phyloP scores from a whole-genome alignment of 2,797 vertebrate species.

The Silurus aristotelis region DNA sequence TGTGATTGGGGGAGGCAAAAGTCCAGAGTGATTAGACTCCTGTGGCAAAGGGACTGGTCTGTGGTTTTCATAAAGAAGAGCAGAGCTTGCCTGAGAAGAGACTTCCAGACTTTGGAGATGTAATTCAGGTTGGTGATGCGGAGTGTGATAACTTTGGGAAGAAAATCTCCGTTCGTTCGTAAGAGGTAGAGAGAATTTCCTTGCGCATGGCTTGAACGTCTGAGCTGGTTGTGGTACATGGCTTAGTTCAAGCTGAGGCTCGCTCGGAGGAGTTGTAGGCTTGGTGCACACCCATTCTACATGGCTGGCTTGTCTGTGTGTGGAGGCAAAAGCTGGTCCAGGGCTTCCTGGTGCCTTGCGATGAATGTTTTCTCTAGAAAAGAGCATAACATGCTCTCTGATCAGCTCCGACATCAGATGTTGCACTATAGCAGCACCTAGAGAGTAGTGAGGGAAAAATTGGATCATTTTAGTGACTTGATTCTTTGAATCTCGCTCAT shows the following conservation, averaged over 20 bases:
- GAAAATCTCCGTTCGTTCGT: slow-evolving; percentile 56
- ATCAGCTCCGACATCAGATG: slow-evolving; percentile 70
- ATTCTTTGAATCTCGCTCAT: too few relatives aligned
- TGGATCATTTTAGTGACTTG: too few relatives aligned
- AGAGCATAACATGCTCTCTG: slow-evolving; percentile 64
- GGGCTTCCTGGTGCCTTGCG: slow-evolving; percentile 43
- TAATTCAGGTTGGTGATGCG: slow-evolving; percentile 28
- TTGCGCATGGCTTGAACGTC: slow-evolving; percentile 59
- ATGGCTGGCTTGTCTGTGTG: slow-evolving; percentile 42
- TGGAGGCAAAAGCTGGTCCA: slow-evolving; percentile 32
- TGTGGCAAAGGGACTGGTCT: slow-evolving; percentile 65
- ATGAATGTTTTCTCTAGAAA: slow-evolving; percentile 42
- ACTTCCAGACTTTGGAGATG: slow-evolving; percentile 42
- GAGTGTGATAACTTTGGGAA: slow-evolving; percentile 48
- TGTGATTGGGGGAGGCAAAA: slow-evolving; percentile 18
- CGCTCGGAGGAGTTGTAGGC: slow-evolving; percentile 12
- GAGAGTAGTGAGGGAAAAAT: not conserved
- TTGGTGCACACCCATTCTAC: slow-evolving; percentile 45
- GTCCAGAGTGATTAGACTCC: slow-evolving; percentile 37
- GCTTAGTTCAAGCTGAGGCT: slow-evolving; percentile 15
- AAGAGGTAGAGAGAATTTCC: slow-evolving; percentile 72
- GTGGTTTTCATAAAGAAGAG: slow-evolving; percentile 50
- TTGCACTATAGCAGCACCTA: slow-evolving; percentile 67
- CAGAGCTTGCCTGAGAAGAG: slow-evolving; percentile 40
- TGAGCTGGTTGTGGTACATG: slow-evolving; percentile 28